Base-by-base conservation (phyloP, 2,797 vertebrate species). In the Sebastes steindachneri region DNA sequence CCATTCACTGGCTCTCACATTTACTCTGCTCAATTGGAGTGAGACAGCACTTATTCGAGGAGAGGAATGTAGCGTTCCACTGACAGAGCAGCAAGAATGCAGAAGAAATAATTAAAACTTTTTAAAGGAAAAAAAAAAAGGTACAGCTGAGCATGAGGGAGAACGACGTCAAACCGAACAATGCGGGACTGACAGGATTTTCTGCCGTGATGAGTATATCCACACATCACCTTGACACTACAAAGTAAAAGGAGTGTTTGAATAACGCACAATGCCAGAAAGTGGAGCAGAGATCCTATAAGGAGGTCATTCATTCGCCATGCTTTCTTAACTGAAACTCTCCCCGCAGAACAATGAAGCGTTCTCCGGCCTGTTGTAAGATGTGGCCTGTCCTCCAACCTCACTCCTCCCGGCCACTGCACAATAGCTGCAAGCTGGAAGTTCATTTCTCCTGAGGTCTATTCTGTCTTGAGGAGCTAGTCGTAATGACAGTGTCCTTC, bases 21-120 rank as follows among this genome's bases (percentile, higher is more conserved):
- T 95, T 94, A 92, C 91, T 93, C 90, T 90, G 93, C 93, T 95
- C 93, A 94, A 95, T 93, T 95, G 95, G 93, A 94, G 93, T 94
- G 93, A 95, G 94, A 95, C 94, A 94, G 93, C 94, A 94, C 93
- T 95, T 95, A 94, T 93, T 94, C 87, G 88, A 75, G 89, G 86
- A 92, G 87, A 94, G 93, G 94, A 95, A 95, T 95, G 94, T 91
- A 91, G 89, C 88, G 91, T 93, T 95, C 92, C 93, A 88, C 92
- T 95, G 92, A 95, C 90, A 87, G 91, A 90, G 89, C 92, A 92
- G 91, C 86, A 94, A 94, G 92, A 93, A 94, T 93, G 93, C 88
- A 86, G 84, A 73, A 91, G 91, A 93, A 94, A 93, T 92, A 87
- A 94, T 93, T 89, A 87, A 91, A 93, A 85, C 72, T 88, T 88